Conservation (phyloP, 2,113 vertebrate species). For the Paraplagusia blochii region DNA sequence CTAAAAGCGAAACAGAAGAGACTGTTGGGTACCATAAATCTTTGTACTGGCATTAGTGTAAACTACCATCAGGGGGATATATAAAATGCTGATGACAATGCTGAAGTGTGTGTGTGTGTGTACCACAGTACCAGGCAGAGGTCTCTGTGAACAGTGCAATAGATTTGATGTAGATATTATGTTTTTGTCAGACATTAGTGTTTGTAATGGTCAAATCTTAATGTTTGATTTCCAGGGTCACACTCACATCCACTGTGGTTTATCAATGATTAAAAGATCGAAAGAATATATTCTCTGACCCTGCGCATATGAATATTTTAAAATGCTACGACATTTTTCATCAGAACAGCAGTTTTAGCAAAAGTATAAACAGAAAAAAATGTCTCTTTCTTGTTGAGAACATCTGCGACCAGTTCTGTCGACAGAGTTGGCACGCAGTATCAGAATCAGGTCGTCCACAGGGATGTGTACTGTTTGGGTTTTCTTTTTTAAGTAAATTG, state of each 20-base stretch:
- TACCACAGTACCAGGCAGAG: slow-evolving; percentile 32
- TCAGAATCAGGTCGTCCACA: neutral
- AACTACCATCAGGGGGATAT: slow-evolving; percentile 55
- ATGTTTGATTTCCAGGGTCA: slow-evolving; percentile 61
- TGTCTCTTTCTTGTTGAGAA: slow-evolving; percentile 30
- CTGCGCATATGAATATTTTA: neutral
- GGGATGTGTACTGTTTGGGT: neutral
- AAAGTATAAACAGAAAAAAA: slow-evolving; percentile 51
- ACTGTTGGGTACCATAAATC: slow-evolving; percentile 51
- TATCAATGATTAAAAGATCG: no score
- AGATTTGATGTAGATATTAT: slow-evolving; percentile 51
- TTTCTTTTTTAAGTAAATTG: slow-evolving; percentile 10
- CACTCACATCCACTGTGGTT: slow-evolving; percentile 15
- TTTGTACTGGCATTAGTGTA: slow-evolving; percentile 48
- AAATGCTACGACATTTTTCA: no score
- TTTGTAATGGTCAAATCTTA: slow-evolving; percentile 63
- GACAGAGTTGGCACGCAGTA: slow-evolving; percentile 2
- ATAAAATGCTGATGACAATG: slow-evolving; percentile 49
- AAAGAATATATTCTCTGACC: slow-evolving; percentile 38
- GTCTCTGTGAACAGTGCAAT: slow-evolving; percentile 57
- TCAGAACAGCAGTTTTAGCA: slow-evolving; percentile 33
- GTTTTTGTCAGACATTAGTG: slow-evolving; percentile 62
- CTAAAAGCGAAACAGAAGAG: slow-evolving; percentile 43
- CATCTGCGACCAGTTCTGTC: slow-evolving; percentile 49
- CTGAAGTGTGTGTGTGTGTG: slow-evolving; percentile 16